Base-by-base conservation (phyloP, 2,888 invertebrate genomes). In the Hypena proboscidalis region DNA sequence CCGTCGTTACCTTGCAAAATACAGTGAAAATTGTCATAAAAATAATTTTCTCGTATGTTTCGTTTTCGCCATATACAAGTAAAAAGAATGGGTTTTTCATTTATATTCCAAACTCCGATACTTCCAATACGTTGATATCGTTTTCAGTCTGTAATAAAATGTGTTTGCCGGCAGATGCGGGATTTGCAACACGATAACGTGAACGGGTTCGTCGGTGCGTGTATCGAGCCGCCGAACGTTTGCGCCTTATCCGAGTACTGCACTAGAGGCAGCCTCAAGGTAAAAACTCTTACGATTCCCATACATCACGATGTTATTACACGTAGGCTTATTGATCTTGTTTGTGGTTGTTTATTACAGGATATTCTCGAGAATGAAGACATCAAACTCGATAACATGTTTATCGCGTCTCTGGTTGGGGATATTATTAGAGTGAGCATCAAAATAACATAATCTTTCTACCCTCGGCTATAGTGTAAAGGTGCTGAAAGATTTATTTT, bases 331-430 rank as follows among this genome's bases (percentile, higher is more conserved):
- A 36, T 17, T 17, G 3, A 8, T 17, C 11, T 22, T 27, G 36
- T 23, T 43, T 34, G 3, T 35, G 13, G 10, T 31, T 27, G 41
- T 58, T 25, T 57, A 53, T 70, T 74, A 30, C 89, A 97, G 95
- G 97, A 99, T 82, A 97, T 99, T 67, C 90, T 99, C 45, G 97
- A 97, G 77, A 98, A 99, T 80, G 97, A 97, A 74, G 98, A 99
- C 80, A 95, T 99, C 58, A 98, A 98, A 86, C 90, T 98, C 72
- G 99, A 99, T 84, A 96, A 96, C 74, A 97, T 99, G 96, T 99
- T 99, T 83, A 95, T 97, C 59, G 98, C 98, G 14, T 98, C 98
- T 4, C 93, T 99, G 56, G 96, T 98, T 7, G 97, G 96, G 39
- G 99, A 99, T 85, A 96, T 99, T 58, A 95, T 99, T 70, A 93